These are phyloP conservation scores for Cotesia vestalis DNA, from an alignment of 1,140 invertebrate species.

Conservation along the genomic window DNA sequence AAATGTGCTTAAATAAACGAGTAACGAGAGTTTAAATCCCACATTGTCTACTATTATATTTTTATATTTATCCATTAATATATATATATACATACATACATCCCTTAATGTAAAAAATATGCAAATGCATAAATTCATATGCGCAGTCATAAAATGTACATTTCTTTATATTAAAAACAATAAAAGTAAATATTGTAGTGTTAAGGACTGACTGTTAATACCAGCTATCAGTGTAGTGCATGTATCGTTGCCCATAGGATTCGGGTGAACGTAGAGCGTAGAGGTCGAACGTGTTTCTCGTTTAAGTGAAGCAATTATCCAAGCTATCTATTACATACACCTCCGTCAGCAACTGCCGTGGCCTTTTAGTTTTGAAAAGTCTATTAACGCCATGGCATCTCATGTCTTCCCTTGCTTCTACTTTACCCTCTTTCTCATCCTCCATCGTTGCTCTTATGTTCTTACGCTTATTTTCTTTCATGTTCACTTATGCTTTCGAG, in stretches of 20 bases:
- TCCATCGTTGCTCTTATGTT: neutral
- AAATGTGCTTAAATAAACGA: neutral
- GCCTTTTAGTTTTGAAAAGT: constrained; percentile 60
- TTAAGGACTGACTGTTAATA: constrained; percentile 50
- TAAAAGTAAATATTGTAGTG: too few species aligned
- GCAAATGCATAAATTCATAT: neutral
- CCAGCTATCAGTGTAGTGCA: constrained; percentile 42
- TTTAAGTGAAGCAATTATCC: constrained; percentile 63
- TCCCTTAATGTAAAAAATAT: neutral
- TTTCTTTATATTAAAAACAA: neutral
- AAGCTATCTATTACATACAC: constrained; percentile 59
- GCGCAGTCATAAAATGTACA: neutral
- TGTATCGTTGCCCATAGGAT: constrained; percentile 6
- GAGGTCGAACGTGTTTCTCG: constrained; percentile 61
- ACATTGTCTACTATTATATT: neutral
- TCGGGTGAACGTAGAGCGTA: constrained; percentile 34
- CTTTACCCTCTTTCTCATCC: constrained; percentile 7
- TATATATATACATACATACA: too few species aligned
- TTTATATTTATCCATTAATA: neutral
- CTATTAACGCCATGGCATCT: constrained; percentile 49
- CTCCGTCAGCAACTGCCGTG: constrained; percentile 55
- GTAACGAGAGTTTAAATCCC: neutral
- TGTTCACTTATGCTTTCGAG: neutral
- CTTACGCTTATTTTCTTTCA: neutral
- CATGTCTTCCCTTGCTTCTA: constrained; percentile 37